phyloP scores from a whole-genome alignment of 2,888 invertebrate species.

The Tipula confusa region DNA sequence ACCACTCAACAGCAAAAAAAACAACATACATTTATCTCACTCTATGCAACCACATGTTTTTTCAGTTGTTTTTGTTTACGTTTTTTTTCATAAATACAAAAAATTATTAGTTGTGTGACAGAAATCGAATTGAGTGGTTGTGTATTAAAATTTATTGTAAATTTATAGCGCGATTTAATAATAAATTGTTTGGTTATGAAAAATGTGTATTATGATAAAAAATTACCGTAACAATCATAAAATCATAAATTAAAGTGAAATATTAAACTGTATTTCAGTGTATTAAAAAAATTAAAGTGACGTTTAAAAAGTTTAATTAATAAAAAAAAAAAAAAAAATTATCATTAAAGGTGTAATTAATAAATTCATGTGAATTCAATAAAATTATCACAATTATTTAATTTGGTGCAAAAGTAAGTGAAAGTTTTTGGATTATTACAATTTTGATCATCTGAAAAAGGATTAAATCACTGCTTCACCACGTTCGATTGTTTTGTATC shows the following conservation, averaged over 20 bases:
- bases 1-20: background rate
- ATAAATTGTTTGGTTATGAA: too few relatives aligned
- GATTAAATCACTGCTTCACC: background rate
- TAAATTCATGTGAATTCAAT: background rate
- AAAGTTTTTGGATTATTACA: background rate
- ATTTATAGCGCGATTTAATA: background rate
- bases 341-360: background rate
- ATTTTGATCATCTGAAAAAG: background rate
- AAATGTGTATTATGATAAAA: too few relatives aligned
- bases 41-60: background rate
- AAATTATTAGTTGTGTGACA: background rate
- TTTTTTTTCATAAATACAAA: background rate
- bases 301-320: background rate
- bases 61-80: background rate
- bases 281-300: background rate
- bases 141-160: background rate
- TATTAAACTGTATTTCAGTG: background rate
- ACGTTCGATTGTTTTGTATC: too few relatives aligned
- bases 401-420: background rate
- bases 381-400: background rate
- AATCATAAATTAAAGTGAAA: too few relatives aligned
- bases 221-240: too few relatives aligned
- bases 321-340: too few relatives aligned
- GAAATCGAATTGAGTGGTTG: background rate
- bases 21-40: background rate